A percentile compares a stretch with the other conserved stretches of the same genome.
These are phyloP conservation scores for Aplidium turbinatum DNA, from an alignment of 23 tunicate species.

Conservation along the genomic window DNA sequence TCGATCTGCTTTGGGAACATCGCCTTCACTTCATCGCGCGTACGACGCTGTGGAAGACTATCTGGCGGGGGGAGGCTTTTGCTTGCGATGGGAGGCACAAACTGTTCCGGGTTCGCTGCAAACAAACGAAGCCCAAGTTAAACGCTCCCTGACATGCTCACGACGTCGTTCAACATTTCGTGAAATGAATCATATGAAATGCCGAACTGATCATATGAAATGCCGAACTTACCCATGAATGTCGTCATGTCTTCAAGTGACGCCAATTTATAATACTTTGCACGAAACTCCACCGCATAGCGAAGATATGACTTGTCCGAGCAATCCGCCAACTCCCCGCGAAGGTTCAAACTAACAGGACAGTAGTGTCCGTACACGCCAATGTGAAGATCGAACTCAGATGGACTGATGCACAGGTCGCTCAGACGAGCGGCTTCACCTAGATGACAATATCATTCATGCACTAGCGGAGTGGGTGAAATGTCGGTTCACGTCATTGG, in stretches of 20 bases:
- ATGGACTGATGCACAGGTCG: slow-evolving; percentile 86
- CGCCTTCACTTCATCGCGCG: slow-evolving; percentile 58
- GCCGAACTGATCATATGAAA: neutral
- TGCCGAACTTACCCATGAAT: slow-evolving; percentile 62
- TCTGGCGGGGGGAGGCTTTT: slow-evolving; percentile 45
- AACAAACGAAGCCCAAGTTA: too few species aligned
- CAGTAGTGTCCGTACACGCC: slow-evolving; percentile 77
- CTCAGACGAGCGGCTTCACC: slow-evolving; percentile 77
- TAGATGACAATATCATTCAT: too few species aligned
- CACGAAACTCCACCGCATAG: slow-evolving; percentile 76
- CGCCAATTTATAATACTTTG: slow-evolving; percentile 73
- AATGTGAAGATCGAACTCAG: slow-evolving; percentile 66
- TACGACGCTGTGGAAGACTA: slow-evolving; percentile 53
- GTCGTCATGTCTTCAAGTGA: slow-evolving; percentile 48
- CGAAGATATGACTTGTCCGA: slow-evolving; percentile 34
- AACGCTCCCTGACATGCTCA: too few species aligned
- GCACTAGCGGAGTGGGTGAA: too few species aligned
- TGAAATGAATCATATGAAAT: slow-evolving; percentile 1
- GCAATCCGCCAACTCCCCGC: slow-evolving; percentile 83
- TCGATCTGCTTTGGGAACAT: slow-evolving; percentile 76
- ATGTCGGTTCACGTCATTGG: neutral
- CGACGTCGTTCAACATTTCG: too few species aligned
- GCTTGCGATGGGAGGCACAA: slow-evolving; percentile 70
- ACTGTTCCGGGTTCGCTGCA: slow-evolving; percentile 72
- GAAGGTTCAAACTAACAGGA: slow-evolving; percentile 72